Percentiles rank a stretch among this genome's conserved stretches.
Evolutionary conservation across 2,113 vertebrate genomes (phyloP).

Genomic region (Oncorhynchus clarkii): DNA sequence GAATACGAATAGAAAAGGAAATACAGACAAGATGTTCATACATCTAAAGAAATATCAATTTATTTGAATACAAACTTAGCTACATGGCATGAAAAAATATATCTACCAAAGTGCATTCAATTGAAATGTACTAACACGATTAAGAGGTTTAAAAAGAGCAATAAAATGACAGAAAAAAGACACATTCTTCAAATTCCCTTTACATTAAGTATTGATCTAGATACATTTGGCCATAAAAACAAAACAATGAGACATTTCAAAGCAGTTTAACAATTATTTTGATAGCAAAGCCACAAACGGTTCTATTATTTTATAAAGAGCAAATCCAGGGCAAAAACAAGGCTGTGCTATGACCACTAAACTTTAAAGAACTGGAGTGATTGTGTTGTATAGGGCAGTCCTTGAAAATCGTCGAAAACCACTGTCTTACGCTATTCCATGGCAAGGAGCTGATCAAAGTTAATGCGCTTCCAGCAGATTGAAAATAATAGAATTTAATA

Average conservation of each 20-base stretch:
- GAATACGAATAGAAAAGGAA: background rate
- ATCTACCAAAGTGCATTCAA: slow-evolving; percentile 12
- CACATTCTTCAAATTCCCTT: background rate
- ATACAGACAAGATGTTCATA: background rate
- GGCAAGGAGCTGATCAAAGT: too few species aligned
- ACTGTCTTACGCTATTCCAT: too few species aligned
- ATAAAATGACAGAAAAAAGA: background rate
- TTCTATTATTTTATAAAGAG: too few species aligned
- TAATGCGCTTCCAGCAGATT: too few species aligned
- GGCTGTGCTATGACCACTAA: too few species aligned
- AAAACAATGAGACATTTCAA: background rate
- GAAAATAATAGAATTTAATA: background rate
- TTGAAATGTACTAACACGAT: slow-evolving; percentile 4
- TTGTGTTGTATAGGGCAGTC: too few species aligned
- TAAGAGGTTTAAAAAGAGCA: background rate
- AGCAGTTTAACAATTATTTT: background rate
- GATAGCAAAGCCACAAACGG: too few species aligned
- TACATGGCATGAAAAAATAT: slow-evolving; percentile 7
- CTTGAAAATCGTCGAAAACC: too few species aligned
- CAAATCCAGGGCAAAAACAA: too few species aligned
- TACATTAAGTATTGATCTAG: background rate
- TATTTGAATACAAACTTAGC: slow-evolving; percentile 17
- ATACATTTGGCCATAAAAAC: background rate
- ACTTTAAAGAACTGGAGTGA: too few species aligned
- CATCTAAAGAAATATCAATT: slow-evolving; percentile 13